Base-by-base conservation (phyloP, 2,113 vertebrate genomes). In the Indri indri region DNA sequence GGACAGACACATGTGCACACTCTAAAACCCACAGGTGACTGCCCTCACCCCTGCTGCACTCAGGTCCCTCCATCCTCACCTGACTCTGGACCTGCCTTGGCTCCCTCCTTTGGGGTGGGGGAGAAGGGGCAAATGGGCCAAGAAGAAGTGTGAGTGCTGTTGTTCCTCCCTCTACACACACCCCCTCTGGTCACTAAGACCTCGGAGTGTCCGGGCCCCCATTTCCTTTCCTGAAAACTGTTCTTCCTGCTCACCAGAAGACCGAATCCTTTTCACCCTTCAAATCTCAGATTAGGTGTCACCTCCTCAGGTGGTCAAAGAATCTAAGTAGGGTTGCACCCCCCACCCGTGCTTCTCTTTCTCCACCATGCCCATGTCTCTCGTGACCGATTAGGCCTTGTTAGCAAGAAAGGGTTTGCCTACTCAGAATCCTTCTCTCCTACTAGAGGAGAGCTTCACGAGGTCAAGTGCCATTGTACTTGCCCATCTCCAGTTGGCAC, bases 271-370 rank as follows among this genome's bases (percentile, higher is more conserved):
- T 34, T 34, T 37, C 5, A 34, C 6, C 27, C 30, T 54, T 52
- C 27, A 18, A 13, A 27, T 42, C 66, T 52, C 47, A 8, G 17
- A 22, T 8, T 25, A 52, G 34, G 5, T 3, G 27, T 73, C 65
- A 3, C 52, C 8, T 50, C 18, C 50, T 73, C 13, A 16, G 13
- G 34, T 8, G 22, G 13, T 61, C 61, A 25, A 7, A 22, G 27
- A 0, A 6, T 3, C 54, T 12, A 4, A 4, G 6, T 0, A 32
- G 32, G 40, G 32, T 2, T 0, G 20, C 1, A 0, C 45, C 13
- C 47, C 32, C 47, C 73, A 37, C 17, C 7, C 0, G 0, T 20
- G 30, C 12, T 6, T 50, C 89, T 57, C 1, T 3, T 6, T 65
- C 80, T 40, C n/a, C 13, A 40, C 59, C 77, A 34, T 3, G 1